phyloP scores from a whole-genome alignment of 1,140 invertebrate species.

The Caenorhabditis remanei region DNA sequence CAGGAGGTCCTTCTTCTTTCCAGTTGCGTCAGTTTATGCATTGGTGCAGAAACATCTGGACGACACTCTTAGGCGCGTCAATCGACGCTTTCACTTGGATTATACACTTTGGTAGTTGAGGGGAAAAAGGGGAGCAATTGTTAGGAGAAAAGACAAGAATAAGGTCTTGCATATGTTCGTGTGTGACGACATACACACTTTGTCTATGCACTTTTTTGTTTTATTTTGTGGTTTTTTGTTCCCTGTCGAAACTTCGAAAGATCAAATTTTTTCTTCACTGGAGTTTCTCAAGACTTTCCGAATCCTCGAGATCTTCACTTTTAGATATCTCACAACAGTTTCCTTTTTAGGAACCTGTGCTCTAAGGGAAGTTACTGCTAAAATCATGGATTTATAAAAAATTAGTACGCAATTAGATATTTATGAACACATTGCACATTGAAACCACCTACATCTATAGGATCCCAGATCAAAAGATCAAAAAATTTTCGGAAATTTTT shows the following conservation, averaged over 20 bases:
- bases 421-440: too few species aligned
- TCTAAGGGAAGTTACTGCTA: too few species aligned
- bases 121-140: constrained; percentile 9
- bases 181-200: constrained; percentile 17
- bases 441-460: too few species aligned
- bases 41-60: constrained; percentile 51
- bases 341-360: too few species aligned
- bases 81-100: constrained; percentile 26
- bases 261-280: not conserved
- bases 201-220: not conserved
- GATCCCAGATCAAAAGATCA: too few species aligned
- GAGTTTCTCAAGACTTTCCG: not conserved
- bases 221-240: not conserved
- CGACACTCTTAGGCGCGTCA: constrained; percentile 50
- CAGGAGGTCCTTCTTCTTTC: not conserved
- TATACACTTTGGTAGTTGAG: constrained; percentile 11
- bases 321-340: too few species aligned
- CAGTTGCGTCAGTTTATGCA: constrained; percentile 48
- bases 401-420: too few species aligned
- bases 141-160: not conserved
- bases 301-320: too few species aligned
- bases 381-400: too few species aligned
- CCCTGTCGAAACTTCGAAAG: not conserved
- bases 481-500: too few species aligned
- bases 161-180: constrained; percentile 7